Base-by-base conservation (phyloP, 2,888 invertebrate genomes). In the Digitonthophagus gazella region DNA sequence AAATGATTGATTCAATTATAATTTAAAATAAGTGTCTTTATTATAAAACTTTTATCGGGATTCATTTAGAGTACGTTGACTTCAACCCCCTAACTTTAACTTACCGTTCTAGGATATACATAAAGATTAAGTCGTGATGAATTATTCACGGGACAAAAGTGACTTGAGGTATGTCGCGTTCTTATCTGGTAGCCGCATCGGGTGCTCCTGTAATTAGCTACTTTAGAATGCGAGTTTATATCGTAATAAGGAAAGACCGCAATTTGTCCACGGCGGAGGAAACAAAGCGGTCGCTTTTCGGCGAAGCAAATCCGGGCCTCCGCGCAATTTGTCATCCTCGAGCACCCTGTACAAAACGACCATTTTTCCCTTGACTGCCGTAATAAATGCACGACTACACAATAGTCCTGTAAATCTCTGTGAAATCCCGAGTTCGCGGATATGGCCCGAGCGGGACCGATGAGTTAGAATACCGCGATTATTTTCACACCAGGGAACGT, bases 381-480 rank as follows among this genome's bases (percentile, higher is more conserved):
- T 44, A 44, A 44, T 44, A 44, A 44, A 58, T 67, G 28, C 28
- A 44, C 70, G 68, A 69, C 70, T 72, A 72, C 72, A 72, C 70
- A 64, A 64, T 67, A 64, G 65, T 66, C 66, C 69, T 64, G 64
- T 65, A 65, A 65, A 65, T 65, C 65, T 54, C 55, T 14, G 14
- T 18, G 28, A 15, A 72, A 73, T 74, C 73, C 74, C 74, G 72
- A 73, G 71, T 74, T 72, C 69, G 70, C 72, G 72, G 69, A 73
- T 74, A 75, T 75, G 72, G 75, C 72, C 72, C 75, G 72, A 73
- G 71, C 69, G 75, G 73, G 75, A 75, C 72, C 75, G 70, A 75
- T 75, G 73, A 73, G 75, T 76, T 75, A 76, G 76, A 76, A 75
- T 73, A 72, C 71, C 72, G 74, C 74, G 74, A 76, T 76, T 76